Evolutionary conservation across 2,888 invertebrate genomes (phyloP), one percentile per base, ranked within the genome.

Genomic region (Lobophora halterata): DNA sequence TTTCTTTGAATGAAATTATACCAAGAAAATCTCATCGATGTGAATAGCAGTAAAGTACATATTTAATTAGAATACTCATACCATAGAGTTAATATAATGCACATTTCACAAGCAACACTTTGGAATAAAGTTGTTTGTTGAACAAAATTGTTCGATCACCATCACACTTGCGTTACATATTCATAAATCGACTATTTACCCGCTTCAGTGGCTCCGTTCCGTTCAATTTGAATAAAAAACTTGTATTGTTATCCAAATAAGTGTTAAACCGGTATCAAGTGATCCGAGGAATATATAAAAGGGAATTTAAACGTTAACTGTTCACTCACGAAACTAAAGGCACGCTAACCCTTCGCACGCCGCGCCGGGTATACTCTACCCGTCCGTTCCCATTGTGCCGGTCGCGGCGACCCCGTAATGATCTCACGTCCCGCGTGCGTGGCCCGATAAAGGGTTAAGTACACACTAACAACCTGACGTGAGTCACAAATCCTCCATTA

Each of bases 401-500:
- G 66, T 62, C 69, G 51, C 59, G 55, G 60, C 75, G 78, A 74
- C 80, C 81, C 58, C 54, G 72, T 83, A 86, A 85, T 80, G 83
- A 76, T 81, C 81, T 79, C 86, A 85, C 86, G 86, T 85, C 71
- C 83, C 74, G 76, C 74, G 81, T 83, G 85, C 86, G 85, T 83
- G 85, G 75, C 71, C 72, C 76, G 86, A 86, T 87, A 83, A 86
- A 86, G 86, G 86, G 86, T 86, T 87, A 86, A 87, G 81, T 83
- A 85, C 80, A 81, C 73, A 82, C 82, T 85, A 85, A 86, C 85
- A 81, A 81, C 81, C 77, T 80, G 79, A 83, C 86, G 85, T 86
- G 86, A 86, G 74, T 85, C 79, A 86, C 86, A 85, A 86, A 85
- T 85, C 83, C 77, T 74, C 82, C 79, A 85, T 86, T 87, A 86